These are phyloP conservation scores for Tenebrosternarchus preto DNA, from an alignment of 2,113 vertebrate genomes.

Conservation along the genomic window DNA sequence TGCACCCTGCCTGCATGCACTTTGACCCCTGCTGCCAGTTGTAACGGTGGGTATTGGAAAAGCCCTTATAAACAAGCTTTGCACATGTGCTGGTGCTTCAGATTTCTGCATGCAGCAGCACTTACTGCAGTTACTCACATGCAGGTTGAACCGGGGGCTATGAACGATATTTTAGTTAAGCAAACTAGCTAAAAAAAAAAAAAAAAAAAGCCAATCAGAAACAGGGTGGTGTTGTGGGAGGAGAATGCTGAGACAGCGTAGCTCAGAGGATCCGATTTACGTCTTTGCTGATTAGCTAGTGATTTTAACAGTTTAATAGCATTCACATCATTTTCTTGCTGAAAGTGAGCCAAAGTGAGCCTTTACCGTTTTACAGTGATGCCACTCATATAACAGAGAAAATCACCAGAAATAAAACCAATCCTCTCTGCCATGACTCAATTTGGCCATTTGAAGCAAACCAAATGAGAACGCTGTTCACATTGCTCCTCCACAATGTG, in stretches of 20 bases:
- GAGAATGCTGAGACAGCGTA: not conserved
- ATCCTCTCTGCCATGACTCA: slow-evolving; percentile 27
- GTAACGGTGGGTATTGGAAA: no score
- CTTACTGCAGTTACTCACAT: no score
- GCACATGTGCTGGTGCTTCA: no score
- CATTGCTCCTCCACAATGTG: slow-evolving; percentile 29
- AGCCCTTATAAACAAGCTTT: no score
- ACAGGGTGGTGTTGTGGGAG: no score
- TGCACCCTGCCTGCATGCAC: no score
- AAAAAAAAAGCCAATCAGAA: not conserved
- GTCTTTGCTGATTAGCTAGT: not conserved
- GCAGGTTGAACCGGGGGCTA: not conserved
- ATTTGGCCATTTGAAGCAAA: slow-evolving; percentile 44
- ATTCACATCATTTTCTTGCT: not conserved
- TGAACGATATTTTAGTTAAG: not conserved
- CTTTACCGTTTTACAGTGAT: not conserved
- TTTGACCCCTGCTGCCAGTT: no score
- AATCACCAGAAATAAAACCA: slow-evolving; percentile 34
- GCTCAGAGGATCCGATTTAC: not conserved
- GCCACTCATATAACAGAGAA: slow-evolving; percentile 1
- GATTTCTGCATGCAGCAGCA: no score
- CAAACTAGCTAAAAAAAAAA: no score
- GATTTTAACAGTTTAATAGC: not conserved
- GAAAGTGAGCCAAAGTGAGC: not conserved
- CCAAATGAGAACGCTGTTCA: slow-evolving; percentile 37